These are phyloP conservation scores for Drosophila pseudoananassae DNA, from an alignment of 1,140 invertebrate species.

Conservation along the genomic window DNA sequence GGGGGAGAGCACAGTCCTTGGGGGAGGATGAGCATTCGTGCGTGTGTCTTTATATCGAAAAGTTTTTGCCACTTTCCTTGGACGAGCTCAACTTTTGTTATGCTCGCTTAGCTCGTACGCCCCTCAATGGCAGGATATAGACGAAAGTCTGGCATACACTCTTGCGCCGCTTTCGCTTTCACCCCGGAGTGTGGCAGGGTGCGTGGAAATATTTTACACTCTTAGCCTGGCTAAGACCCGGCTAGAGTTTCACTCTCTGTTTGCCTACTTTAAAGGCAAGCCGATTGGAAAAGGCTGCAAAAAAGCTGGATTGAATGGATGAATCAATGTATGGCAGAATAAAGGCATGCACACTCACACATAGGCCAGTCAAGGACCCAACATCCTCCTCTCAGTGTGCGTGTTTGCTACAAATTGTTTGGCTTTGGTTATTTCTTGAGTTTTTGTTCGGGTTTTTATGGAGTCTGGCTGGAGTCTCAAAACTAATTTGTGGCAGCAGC, in stretches of 20 bases:
- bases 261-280: conserved; percentile 72
- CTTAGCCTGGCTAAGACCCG: conserved; percentile 2
- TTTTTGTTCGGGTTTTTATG: conserved; percentile 79
- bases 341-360: background rate
- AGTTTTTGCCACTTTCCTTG: conserved; percentile 77
- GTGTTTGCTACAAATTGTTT: conserved; percentile 80
- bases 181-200: conserved; percentile 42
- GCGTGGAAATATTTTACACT: conserved; percentile 62
- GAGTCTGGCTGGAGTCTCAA: conserved; percentile 56
- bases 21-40: conserved; percentile 55
- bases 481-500: conserved; percentile 71
- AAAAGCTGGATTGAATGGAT: conserved; percentile 1
- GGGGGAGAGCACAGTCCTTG: background rate
- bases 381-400: conserved; percentile 37
- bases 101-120: conserved; percentile 58
- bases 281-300: conserved; percentile 49
- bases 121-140: background rate
- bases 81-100: conserved; percentile 77
- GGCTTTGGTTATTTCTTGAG: conserved; percentile 71
- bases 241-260: conserved; percentile 40
- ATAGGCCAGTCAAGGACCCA: background rate
- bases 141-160: background rate
- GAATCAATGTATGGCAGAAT: conserved; percentile 4
- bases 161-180: conserved; percentile 8
- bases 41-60: conserved; percentile 79